Conservation (phyloP, 2,113 vertebrate species). For the Vireo altiloquus region DNA sequence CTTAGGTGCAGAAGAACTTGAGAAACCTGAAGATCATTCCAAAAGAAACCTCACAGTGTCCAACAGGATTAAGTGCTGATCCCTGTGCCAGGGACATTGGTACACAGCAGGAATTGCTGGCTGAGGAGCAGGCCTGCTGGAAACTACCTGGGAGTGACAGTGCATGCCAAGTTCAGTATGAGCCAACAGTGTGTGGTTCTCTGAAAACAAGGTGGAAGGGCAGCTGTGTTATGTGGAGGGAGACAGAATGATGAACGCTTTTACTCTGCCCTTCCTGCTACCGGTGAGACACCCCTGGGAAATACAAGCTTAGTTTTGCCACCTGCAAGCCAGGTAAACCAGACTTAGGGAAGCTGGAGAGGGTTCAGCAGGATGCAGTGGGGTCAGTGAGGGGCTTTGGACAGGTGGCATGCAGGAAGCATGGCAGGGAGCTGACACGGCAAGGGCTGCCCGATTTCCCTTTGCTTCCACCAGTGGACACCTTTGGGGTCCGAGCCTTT, state of each 20-base stretch:
- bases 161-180: background rate
- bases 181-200: background rate
- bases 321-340: background rate
- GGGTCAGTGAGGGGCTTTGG: background rate
- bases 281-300: background rate
- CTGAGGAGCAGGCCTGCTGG: background rate
- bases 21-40: background rate
- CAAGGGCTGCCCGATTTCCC: no score
- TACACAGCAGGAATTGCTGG: background rate
- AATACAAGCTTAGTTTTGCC: background rate
- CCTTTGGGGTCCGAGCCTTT: no score
- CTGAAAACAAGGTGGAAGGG: background rate
- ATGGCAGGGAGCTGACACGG: background rate
- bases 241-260: background rate
- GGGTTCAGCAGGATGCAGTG: background rate
- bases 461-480: no score
- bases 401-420: background rate
- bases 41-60: background rate
- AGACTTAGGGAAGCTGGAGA: background rate
- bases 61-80: background rate
- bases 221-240: background rate
- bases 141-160: background rate
- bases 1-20: background rate
- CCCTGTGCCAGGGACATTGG: accelerated
- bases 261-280: background rate